Evolutionary conservation across 1,140 invertebrate species (phyloP), one percentile per base, ranked within the genome.

Genomic region (Lucilia cuprina): DNA sequence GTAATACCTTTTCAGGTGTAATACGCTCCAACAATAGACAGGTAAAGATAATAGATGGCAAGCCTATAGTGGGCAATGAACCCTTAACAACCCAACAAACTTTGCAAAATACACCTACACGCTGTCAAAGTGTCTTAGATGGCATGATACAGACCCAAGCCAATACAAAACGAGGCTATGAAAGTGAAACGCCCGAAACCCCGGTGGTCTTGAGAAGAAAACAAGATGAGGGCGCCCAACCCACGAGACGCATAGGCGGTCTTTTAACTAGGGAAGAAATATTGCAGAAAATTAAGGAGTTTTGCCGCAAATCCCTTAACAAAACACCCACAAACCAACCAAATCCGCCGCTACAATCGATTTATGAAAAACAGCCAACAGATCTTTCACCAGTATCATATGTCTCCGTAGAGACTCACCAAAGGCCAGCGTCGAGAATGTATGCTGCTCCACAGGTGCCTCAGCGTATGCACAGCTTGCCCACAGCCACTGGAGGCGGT

Each of bases 381-480:
- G 88, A 91, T 47, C 85, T 90, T 4, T 91, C 90, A 7, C 90
- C 90, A 5, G 88, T 91, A 5, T 91, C 90, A 2, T 91, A 90
- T 82, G 88, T 88, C 0, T 91, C 90, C 13, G 88, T 91, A 13
- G 88, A 89, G 74, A 87, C 84, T 17, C 84, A 86, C 55, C 85
- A 85, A 49, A 84, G 84, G 8, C 82, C 86, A 7, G 82, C 35
- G 1, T 86, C 86, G 2, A 85, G 87, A 80, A 70, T 86, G 49
- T 86, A 85, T 60, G 83, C 84, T 2, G 82, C 87, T 10, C 88
- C 88, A 5, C 87, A 91, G 82, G 88, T 91, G 9, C 89, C 89
- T 8, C 84, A 86, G 35, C 86, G 90, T 0, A 87, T 90, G n/a
- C 89, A 90, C 70, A 91, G 90, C 34, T 65, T 91, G n/a, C 88